These are phyloP conservation scores for Cynodonichthys magdalenae DNA, from an alignment of 2,797 vertebrate genomes.

Conservation along the genomic window DNA sequence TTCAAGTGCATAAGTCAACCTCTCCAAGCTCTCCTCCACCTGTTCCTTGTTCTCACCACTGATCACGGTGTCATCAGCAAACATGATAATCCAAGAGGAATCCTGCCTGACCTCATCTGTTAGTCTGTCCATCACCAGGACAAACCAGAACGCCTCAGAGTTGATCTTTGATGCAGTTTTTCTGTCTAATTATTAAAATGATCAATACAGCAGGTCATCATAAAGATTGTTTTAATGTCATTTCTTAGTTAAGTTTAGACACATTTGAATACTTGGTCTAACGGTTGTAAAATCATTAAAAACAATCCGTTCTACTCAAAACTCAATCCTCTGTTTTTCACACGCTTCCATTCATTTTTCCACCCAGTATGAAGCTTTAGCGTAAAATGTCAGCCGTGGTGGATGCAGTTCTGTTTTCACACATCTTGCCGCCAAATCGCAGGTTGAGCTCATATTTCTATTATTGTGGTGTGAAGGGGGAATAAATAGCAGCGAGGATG, in stretches of 20 bases:
- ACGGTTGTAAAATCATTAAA: slow-evolving; percentile 2
- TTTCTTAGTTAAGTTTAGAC: neutral
- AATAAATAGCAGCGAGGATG: slow-evolving; percentile 71
- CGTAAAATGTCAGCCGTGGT: slow-evolving; percentile 6
- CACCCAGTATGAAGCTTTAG: slow-evolving; percentile 17
- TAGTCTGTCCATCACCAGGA: no score
- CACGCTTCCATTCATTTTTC: slow-evolving; percentile 19
- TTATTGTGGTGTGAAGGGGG: slow-evolving; percentile 58
- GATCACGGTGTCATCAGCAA: no score
- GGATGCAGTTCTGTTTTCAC: slow-evolving; percentile 63
- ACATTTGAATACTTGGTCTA: neutral
- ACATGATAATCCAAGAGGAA: no score
- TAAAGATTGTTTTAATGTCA: no score
- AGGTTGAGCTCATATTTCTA: slow-evolving; percentile 66
- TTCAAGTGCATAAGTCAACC: no score
- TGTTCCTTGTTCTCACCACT: no score
- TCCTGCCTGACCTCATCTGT: no score
- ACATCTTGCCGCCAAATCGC: slow-evolving; percentile 50
- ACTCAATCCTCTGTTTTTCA: slow-evolving; percentile 24
- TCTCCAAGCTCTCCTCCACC: no score
- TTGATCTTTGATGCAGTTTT: no score
- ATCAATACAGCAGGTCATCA: no score
- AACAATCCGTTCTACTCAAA: neutral
- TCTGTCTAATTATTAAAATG: no score
- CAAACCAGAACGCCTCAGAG: no score